Conservation (phyloP, 2,797 vertebrate species). For the Tarsius wallacei region DNA sequence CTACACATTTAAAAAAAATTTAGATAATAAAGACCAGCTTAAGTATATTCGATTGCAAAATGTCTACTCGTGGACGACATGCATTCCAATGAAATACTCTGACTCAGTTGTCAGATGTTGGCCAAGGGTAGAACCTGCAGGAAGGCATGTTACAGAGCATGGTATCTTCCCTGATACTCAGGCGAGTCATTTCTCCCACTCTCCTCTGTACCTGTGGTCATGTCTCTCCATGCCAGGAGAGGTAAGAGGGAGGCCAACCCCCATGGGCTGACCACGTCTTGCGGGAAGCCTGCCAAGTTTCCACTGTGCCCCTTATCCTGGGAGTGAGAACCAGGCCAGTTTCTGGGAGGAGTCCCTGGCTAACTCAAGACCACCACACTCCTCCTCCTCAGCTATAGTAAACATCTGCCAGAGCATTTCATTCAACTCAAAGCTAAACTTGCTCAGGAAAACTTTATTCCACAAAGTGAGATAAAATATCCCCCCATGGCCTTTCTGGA, state of each 20-base stretch:
- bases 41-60: too few species aligned
- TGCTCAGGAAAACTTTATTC: too few species aligned
- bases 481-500: not conserved
- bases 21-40: not conserved
- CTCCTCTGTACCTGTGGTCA: too few species aligned
- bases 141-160: rapidly evolving
- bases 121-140: not conserved
- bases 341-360: not conserved
- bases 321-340: not conserved
- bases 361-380: not conserved
- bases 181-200: not conserved
- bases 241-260: not conserved
- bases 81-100: not conserved
- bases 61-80: too few species aligned
- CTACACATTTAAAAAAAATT: too few species aligned
- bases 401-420: not conserved
- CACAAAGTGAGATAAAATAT: not conserved
- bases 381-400: not conserved
- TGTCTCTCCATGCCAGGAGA: not conserved
- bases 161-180: not conserved
- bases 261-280: too few species aligned
- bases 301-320: too few species aligned
- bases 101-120: too few species aligned
- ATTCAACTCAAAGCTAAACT: not conserved
- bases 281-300: not conserved